Conservation (phyloP, 2,113 vertebrate genomes). For the Callospermophilus lateralis region DNA sequence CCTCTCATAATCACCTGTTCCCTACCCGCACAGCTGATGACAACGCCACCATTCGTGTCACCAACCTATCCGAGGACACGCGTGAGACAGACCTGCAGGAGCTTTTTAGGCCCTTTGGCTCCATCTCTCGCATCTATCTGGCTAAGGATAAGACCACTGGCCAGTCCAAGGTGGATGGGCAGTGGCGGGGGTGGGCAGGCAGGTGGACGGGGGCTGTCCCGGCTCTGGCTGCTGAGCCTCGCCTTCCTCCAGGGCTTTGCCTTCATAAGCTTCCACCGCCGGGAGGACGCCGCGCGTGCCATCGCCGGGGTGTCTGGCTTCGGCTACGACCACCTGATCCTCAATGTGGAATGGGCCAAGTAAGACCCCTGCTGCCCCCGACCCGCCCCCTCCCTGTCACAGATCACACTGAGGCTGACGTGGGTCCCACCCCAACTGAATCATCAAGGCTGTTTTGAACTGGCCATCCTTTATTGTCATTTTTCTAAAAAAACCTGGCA, state of each 20-base stretch:
- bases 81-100: conserved; percentile 98
- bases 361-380: conserved; percentile 83
- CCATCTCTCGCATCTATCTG: conserved; percentile 98
- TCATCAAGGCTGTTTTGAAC: not conserved
- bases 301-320: conserved; percentile 97
- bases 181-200: rapidly evolving
- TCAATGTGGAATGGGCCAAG: conserved; percentile 99
- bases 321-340: conserved; percentile 97
- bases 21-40: conserved; percentile 90
- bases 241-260: conserved; percentile 92
- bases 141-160: conserved; percentile 99
- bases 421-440: rapidly evolving
- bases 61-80: conserved; percentile 98
- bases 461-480: not conserved
- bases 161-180: conserved; percentile 94
- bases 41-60: conserved; percentile 98
- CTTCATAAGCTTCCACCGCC: conserved; percentile 98
- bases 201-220: rapidly evolving
- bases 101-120: conserved; percentile 98
- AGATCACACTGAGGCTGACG: rapidly evolving
- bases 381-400: rapidly evolving
- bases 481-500: not conserved
- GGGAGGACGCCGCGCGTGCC: conserved; percentile 95
- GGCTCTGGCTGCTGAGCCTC: rapidly evolving
- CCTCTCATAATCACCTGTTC: not conserved